Base-by-base conservation (phyloP, 2,888 invertebrate genomes). In the Heliconius ethilla region DNA sequence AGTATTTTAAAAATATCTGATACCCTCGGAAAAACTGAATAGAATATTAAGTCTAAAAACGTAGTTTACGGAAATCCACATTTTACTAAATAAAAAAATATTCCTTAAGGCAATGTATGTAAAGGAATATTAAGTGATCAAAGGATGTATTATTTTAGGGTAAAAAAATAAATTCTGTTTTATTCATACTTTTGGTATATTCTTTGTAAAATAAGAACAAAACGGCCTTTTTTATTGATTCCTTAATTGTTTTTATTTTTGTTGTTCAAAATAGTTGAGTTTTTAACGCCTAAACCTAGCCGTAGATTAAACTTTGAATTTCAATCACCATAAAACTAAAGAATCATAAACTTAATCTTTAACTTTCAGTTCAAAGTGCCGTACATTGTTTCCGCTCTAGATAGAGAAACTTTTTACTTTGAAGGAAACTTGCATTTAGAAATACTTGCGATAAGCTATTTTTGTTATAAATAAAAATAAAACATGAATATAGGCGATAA, bases 251-350 rank as follows among this genome's bases (percentile, higher is more conserved):
- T n/a, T 55, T 4, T 9, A 10, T 59, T n/a, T 11, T n/a, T 11
- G n/a, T n/a, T 27, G 27, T 27, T 22, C 18, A 7, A 22, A 22
- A 51, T 18, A 51, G 7, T 18, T 0, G 18, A 51, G 18, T 11
- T n/a, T 25, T 55, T 55, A 29, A 29, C 55, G 22, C 45, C 55
- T 55, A 22, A 11, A 51, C 29, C 22, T 59, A 69, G 13, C 15
- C 25, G 25, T 40, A 67, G n/a, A 11, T 67, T 69, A 45, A 69
- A 45, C 45, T 76, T 76, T 51, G 51, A 70, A 76, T 70, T 76
- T 76, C 76, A 76, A 76, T 70, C 70, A 76, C 70, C 76, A 70
- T 76, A 76, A 76, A 76, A 76, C 76, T 76, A 76, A 76, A 76
- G 76, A 63, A 62, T 70, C 70, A 70, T 76, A 70, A 76, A 76